These are phyloP conservation scores for Eclectus roratus DNA, from an alignment of 2,113 vertebrate genomes.

Conservation along the genomic window DNA sequence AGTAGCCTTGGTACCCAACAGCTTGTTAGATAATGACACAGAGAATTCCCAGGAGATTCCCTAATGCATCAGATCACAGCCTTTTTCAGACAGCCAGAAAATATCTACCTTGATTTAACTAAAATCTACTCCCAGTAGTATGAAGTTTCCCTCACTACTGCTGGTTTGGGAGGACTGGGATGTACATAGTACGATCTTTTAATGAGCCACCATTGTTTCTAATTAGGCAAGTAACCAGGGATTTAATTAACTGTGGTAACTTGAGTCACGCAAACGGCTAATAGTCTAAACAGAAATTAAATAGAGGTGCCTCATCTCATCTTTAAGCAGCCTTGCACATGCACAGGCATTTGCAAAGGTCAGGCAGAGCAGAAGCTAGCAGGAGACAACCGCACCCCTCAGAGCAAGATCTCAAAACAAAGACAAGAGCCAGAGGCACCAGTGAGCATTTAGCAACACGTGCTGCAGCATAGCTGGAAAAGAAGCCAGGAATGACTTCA, in stretches of 20 bases:
- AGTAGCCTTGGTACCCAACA: not conserved
- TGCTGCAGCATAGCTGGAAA: rapidly evolving
- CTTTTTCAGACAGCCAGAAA: not conserved
- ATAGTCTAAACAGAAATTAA: not conserved
- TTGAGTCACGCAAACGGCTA: not conserved
- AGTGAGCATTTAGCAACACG: not conserved
- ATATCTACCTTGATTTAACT: not conserved
- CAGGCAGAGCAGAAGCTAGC: not conserved
- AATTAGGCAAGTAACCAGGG: conserved; percentile 6
- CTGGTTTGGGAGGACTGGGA: not conserved
- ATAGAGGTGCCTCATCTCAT: not conserved
- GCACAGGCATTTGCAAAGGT: not conserved
- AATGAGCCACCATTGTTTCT: not conserved
- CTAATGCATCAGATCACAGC: not conserved
- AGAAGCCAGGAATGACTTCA: not conserved
- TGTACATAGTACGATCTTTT: not conserved
- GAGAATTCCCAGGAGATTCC: not conserved
- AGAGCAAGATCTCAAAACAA: rapidly evolving
- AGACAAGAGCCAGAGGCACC: not conserved
- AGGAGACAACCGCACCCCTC: not conserved
- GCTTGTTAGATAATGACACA: not conserved
- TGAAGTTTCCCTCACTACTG: not conserved
- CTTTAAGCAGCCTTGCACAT: not conserved
- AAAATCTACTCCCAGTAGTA: not conserved
- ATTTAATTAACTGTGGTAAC: not conserved